These are phyloP conservation scores for Haliclona indistincta DNA, from an alignment of 37 sponge, comb jelly and placozoan species.

Conservation along the genomic window DNA sequence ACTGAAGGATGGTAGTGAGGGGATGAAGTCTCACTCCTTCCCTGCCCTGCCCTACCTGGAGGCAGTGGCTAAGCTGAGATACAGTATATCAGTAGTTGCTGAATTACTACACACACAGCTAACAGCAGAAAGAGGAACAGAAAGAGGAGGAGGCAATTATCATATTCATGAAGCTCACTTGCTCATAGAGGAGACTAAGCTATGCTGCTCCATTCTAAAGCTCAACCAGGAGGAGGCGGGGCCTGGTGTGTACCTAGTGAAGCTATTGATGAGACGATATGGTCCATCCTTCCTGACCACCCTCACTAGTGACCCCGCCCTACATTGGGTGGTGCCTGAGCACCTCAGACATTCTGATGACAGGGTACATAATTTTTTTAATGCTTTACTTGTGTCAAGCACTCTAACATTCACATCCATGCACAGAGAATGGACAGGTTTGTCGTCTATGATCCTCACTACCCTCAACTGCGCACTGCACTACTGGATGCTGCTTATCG, in stretches of 20 bases:
- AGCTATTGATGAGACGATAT: slow-evolving; percentile 57
- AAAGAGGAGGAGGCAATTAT: no score
- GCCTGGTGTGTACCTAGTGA: slow-evolving; percentile 53
- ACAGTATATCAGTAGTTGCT: slow-evolving; percentile 41
- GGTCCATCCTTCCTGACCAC: slow-evolving; percentile 41
- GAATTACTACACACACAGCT: slow-evolving; percentile 21
- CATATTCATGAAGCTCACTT: neutral
- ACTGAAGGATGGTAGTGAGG: slow-evolving; percentile 2
- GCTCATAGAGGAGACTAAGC: neutral
- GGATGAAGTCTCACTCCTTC: no score
- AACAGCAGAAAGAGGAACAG: no score
- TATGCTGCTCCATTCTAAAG: slow-evolving; percentile 9
- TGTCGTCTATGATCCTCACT: no score
- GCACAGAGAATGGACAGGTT: no score
- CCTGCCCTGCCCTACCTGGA: slow-evolving; percentile 45
- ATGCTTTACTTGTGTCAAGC: no score
- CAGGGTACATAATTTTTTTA: no score
- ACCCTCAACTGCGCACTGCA: no score
- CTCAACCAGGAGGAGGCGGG: slow-evolving; percentile 21
- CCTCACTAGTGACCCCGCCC: neutral
- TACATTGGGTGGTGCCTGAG: slow-evolving; percentile 47
- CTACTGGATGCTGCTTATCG: no score
- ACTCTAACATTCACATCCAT: no score
- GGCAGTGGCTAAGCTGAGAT: slow-evolving; percentile 53
- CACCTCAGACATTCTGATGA: slow-evolving; percentile 16